Base-by-base conservation (phyloP, 2,888 invertebrate genomes). In the Torymus texanus region DNA sequence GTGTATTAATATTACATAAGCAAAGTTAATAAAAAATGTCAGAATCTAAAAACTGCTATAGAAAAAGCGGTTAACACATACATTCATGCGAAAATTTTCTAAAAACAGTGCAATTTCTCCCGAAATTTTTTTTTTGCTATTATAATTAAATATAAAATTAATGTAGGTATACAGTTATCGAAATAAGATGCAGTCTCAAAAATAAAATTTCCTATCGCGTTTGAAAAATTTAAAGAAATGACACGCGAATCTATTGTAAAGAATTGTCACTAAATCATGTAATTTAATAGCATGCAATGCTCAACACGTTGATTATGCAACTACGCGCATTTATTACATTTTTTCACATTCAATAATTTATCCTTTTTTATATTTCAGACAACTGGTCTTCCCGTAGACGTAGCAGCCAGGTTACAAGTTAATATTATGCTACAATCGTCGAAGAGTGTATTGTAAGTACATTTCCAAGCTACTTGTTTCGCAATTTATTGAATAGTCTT, bases 361-460 rank as follows among this genome's bases (percentile, higher is more conserved):
- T 13, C 12, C 24, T 29, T 73, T 61, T 18, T 68, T 8, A 29
- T 63, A 65, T 92, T 91, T 18, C 90, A 95, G 95, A 93, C 91
- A 83, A 93, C 95, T 0, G 96, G 96, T 1, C 92, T 96, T 14
- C 94, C 96, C 0, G 85, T 97, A 12, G 94, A 95, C 81, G 95
- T 96, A 0, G 92, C 94, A 0, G 96, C 95, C 0, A 92, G 95
- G 82, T 93, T 97, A 71, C 97, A 97, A 90, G 92, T 96, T 72
- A 97, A 97, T 87, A 92, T 97, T 82, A 91, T 94, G 65, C 88
- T 96, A 3, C 93, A 94, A 79, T 94, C 95, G 0, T 92, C 92
- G 77, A 88, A 91, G 3, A 91, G 92, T 29, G 91, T 96, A n/a
- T 88, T 89, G 96, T 96, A 91, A 93, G 94, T 92, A 84, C 50